Evolutionary conservation across 2,888 invertebrate genomes (phyloP), one percentile per base, ranked within the genome.

Genomic region (Stictocephala bisonia): DNA sequence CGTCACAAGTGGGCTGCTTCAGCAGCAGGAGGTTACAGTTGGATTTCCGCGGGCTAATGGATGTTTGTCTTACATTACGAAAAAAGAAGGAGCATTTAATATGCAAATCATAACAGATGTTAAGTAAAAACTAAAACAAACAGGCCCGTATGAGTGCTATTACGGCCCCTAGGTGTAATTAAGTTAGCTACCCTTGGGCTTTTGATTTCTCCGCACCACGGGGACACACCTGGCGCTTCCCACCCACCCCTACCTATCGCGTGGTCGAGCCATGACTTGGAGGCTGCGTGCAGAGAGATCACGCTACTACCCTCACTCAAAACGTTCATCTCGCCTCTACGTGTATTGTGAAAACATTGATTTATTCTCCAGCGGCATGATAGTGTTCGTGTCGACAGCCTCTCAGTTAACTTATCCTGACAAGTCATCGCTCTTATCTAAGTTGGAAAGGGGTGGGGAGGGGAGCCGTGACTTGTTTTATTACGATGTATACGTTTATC

Each of bases 151-250:
- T 64, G 41, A 50, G 15, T 31, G 56, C 56, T 56, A 56, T 56
- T 56, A 56, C 29, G 26, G 40, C 70, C 70, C 70, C 70, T 71
- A 71, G 70, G 70, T 71, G 58, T 71, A 71, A 71, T 71, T 71
- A 71, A 71, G 70, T 71, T 71, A 71, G 70, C 58, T 71, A 71
- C 70, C 70, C 70, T 58, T 56, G 58, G 44, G 70, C 70, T 44
- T 71, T 71, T 71, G 70, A 71, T 71, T 71, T 71, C 70, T 71
- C 58, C 58, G 27, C 70, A 58, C 35, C 53, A 69, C 53, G 35
- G 41, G 27, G 13, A 18, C 70, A 51, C 22, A 58, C 58, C 64
- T 64, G 64, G 27, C 15, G n/a, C 13, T 64, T 64, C 64, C 7
- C 64, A 64, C 60, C 56, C 22, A 51, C 2, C 24, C 27, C 26